phyloP scores from a whole-genome alignment of 2,888 invertebrate genomes.

The Cabera pusaria region DNA sequence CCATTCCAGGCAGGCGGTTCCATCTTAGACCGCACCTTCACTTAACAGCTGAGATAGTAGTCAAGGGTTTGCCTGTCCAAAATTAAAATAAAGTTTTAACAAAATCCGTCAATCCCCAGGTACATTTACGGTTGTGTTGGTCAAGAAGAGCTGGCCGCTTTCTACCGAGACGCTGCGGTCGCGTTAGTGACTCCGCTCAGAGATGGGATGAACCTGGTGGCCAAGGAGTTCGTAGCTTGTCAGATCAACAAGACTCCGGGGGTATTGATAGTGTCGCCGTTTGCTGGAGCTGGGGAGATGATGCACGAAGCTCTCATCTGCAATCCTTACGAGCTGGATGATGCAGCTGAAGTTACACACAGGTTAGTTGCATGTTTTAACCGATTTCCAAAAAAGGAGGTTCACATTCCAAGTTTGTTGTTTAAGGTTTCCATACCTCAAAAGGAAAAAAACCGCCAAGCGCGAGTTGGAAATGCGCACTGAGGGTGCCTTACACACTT shows the following conservation, averaged over 20 bases:
- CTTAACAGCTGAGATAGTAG: no score
- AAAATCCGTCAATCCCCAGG: slow-evolving; percentile 40
- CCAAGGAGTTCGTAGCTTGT: slow-evolving; percentile 96
- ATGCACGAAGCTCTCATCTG: slow-evolving; percentile 96
- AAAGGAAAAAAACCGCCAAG: no score
- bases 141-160: slow-evolving; percentile 93
- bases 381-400: no score
- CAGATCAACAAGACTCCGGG: slow-evolving; percentile 94
- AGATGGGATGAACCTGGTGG: slow-evolving; percentile 96
- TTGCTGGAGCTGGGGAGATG: slow-evolving; percentile 96
- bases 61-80: no score
- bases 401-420: no score
- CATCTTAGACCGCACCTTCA: no score
- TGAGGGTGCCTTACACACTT: no score
- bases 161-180: slow-evolving; percentile 93
- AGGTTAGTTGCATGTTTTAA: no score
- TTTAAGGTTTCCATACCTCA: no score
- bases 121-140: slow-evolving; percentile 95
- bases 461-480: no score
- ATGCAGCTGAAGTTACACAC: slow-evolving; percentile 93
- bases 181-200: slow-evolving; percentile 94
- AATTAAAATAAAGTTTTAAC: no score
- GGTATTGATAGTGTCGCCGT: slow-evolving; percentile 94
- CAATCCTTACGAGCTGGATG: slow-evolving; percentile 94
- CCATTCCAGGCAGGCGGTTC: no score